phyloP scores from a whole-genome alignment of 2,888 invertebrate species.

The Stegophylla sp. region DNA sequence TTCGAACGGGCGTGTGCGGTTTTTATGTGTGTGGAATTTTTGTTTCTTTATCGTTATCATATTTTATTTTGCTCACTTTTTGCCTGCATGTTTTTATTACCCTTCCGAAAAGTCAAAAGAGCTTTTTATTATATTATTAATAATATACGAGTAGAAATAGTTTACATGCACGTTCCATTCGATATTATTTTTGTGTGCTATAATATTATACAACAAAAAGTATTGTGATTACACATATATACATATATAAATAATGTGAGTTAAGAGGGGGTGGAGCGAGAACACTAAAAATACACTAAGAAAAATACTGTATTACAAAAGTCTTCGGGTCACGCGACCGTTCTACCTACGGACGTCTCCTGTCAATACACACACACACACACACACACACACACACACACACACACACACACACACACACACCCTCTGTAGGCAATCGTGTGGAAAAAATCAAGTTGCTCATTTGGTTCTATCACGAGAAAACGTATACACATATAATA shows the following conservation, averaged over 20 bases:
- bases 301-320: slow-evolving; percentile 49
- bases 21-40: slow-evolving; percentile 32
- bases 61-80: slow-evolving; percentile 36
- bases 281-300: slow-evolving; percentile 31
- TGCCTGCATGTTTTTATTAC: slow-evolving; percentile 52
- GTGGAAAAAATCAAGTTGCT: slow-evolving; percentile 51
- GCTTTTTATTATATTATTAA: slow-evolving; percentile 43
- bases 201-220: neutral
- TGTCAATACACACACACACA: slow-evolving; percentile 11
- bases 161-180: slow-evolving; percentile 46
- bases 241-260: neutral
- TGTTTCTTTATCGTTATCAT: slow-evolving; percentile 36
- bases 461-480: slow-evolving; percentile 45
- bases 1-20: slow-evolving; percentile 31
- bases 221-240: slow-evolving; percentile 9
- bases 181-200: slow-evolving; percentile 39
- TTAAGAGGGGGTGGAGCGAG: slow-evolving; percentile 4
- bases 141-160: slow-evolving; percentile 28
- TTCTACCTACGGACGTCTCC: slow-evolving; percentile 58
- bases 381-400: neutral
- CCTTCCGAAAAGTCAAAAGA: slow-evolving; percentile 47
- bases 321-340: slow-evolving; percentile 55
- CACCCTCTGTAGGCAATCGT: slow-evolving; percentile 44
- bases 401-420: neutral
- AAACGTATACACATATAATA: neutral